phyloP scores from a whole-genome alignment of 1,140 invertebrate species.

The Heterodera carotae region DNA sequence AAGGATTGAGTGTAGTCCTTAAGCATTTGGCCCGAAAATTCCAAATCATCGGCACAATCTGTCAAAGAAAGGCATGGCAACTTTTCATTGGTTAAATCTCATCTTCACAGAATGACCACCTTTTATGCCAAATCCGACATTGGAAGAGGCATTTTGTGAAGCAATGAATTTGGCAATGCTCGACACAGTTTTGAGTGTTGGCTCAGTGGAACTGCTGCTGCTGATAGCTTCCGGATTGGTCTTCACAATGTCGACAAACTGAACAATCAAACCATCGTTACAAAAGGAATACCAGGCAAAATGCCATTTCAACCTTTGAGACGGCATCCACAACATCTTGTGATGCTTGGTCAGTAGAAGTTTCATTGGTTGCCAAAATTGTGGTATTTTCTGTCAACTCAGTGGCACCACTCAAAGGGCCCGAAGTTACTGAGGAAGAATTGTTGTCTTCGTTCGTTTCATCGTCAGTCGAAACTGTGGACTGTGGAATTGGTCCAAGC shows the following conservation, averaged over 20 bases:
- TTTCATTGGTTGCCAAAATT: constrained; percentile 22
- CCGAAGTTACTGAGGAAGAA: neutral
- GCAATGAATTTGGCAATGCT: neutral
- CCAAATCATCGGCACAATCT: constrained; percentile 55
- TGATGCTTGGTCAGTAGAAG: constrained; percentile 9
- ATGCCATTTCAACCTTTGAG: neutral
- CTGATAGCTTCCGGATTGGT: neutral
- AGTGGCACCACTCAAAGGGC: neutral
- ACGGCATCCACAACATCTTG: neutral
- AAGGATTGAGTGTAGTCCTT: constrained; percentile 57
- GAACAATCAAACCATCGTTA: neutral
- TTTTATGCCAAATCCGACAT: neutral
- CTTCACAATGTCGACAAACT: constrained; percentile 6
- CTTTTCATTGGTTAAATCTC: constrained; percentile 1
- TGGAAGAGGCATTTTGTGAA: constrained; percentile 5
- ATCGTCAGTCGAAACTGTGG: neutral
- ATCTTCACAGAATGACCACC: neutral
- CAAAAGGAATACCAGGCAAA: too few relatives aligned
- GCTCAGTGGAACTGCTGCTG: constrained; percentile 9
- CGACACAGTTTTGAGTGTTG: neutral
- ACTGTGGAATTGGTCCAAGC: neutral
- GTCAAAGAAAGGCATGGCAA: constrained; percentile 31
- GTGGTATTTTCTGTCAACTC: constrained; percentile 9
- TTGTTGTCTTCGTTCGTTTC: neutral
- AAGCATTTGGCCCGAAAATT: constrained; percentile 51